Percentiles rank a stretch among this genome's conserved stretches.
Conservation (phyloP, 2,888 invertebrate species). For the Leptopilina myrica region DNA sequence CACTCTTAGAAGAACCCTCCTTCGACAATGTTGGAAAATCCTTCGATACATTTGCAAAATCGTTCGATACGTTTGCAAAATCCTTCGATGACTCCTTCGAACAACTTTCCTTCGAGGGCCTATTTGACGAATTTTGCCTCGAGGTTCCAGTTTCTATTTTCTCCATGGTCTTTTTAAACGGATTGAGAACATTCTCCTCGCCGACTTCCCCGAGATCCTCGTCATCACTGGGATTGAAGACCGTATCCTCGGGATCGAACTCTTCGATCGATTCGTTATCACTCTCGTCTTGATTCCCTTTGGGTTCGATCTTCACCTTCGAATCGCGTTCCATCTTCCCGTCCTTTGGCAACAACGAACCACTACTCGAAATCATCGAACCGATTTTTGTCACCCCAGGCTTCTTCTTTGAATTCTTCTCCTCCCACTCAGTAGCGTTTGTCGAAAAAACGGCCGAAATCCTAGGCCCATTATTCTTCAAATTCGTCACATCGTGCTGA, state of each 20-base stretch:
- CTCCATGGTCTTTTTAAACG: slow-evolving; percentile 14
- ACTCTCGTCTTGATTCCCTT: slow-evolving; percentile 45
- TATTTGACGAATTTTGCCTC: neutral
- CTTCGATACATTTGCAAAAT: no score
- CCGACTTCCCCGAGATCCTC: slow-evolving; percentile 57
- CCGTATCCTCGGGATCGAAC: slow-evolving; percentile 72
- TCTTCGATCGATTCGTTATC: slow-evolving; percentile 72
- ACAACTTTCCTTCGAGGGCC: no score
- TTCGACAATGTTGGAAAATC: no score
- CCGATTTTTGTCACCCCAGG: no score
- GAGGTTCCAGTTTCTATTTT: neutral
- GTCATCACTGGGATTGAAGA: slow-evolving; percentile 61
- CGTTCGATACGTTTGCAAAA: no score
- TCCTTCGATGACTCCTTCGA: no score
- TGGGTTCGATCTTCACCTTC: neutral
- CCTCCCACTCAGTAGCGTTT: neutral
- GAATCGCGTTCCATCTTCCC: no score
- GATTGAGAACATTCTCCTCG: slow-evolving; percentile 39
- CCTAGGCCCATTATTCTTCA: slow-evolving; percentile 22
- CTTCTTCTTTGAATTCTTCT: neutral
- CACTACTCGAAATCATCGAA: no score
- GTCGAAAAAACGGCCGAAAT: slow-evolving; percentile 47
- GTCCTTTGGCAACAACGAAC: no score
- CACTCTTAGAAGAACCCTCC: no score
- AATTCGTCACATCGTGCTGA: slow-evolving; percentile 36